A percentile compares a stretch with the other conserved stretches of the same genome.
phyloP scores from a whole-genome alignment of 2,888 invertebrate genomes.

The Apodemia zela region DNA sequence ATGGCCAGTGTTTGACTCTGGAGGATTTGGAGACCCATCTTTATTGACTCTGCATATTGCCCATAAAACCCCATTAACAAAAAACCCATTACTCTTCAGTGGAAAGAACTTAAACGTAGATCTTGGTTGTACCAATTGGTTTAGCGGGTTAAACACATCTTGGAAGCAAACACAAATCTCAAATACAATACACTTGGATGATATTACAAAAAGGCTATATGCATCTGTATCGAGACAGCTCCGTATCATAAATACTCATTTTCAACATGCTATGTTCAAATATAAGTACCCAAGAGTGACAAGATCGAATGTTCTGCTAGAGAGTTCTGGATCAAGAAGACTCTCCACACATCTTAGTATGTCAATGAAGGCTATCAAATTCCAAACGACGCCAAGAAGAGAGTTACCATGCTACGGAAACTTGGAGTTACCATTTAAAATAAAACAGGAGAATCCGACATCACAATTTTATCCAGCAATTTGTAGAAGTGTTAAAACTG shows the following conservation, averaged over 20 bases:
- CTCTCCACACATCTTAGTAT: conserved; percentile 58
- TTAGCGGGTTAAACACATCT: conserved; percentile 55
- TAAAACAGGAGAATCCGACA: conserved; percentile 56
- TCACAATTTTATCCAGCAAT: conserved; percentile 54
- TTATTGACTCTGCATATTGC: conserved; percentile 50
- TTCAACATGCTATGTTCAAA: conserved; percentile 60
- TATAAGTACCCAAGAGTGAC: conserved; percentile 72
- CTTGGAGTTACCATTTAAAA: conserved; percentile 65
- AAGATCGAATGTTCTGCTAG: conserved; percentile 63
- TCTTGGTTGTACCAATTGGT: conserved; percentile 48
- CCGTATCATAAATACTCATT: conserved; percentile 63
- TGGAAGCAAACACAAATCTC: conserved; percentile 60
- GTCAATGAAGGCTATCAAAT: conserved; percentile 60
- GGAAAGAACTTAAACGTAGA: conserved; percentile 34
- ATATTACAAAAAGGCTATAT: conserved; percentile 59
- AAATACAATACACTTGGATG: conserved; percentile 51
- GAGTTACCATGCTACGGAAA: conserved; percentile 73
- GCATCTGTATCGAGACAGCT: conserved; percentile 68
- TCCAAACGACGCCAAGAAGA: conserved; percentile 61
- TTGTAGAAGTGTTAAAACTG: conserved; percentile 44
- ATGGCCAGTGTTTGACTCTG: conserved; percentile 76
- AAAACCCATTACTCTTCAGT: conserved; percentile 55
- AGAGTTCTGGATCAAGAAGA: conserved; percentile 49
- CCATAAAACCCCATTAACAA: conserved; percentile 43
- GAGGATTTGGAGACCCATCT: conserved; percentile 60